Evolutionary conservation across 2,113 vertebrate genomes (phyloP), one percentile per base, ranked within the genome.

Genomic region (Tinamus guttatus): DNA sequence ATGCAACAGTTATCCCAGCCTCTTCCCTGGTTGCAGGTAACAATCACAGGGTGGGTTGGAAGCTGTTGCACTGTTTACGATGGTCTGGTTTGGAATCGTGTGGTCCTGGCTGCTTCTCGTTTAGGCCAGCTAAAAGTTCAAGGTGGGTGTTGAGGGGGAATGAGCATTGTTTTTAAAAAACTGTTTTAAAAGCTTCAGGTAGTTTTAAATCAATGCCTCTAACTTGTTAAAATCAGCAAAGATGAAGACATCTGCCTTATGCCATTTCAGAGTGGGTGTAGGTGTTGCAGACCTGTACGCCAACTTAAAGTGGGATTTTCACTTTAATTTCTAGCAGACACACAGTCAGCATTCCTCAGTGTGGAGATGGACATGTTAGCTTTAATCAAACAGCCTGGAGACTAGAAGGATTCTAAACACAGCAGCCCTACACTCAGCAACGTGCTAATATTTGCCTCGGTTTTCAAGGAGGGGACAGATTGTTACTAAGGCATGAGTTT

Each of bases 231-330:
- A 91, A 77, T 87, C 92, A 91, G 81, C 78, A 47, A 83, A 95
- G 89, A 92, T 64, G 81, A 96, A 89, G 87, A 94, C 87, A 89
- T 92, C 89, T 96, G 81, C 89, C 89, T 93, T 85, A 67, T 74
- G 59, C 83, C 77, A n/a, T 49, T 49, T 41, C 78, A 91, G 87
- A 74, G 89, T 89, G 92, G 90, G 93, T 76, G 93, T 81, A 86
- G 69, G 75, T 87, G 85, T 69, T 73, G n/a, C 77, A 74, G 77
- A 85, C 41, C 24, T 36, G 4, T 11, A 76, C 62, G 88, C 60
- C 68, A 93, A 86, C 69, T 58, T 70, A 5, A 56, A 88, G 20
- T 17, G 76, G 86, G 89, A 94, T 82, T 89, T 89, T 81, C 63
- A 76, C 43, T 79, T 82, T 94, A 89, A 94, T 92, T 96, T 94